Conservation (phyloP, 2,888 invertebrate species). For the Argynnis bischoffii region DNA sequence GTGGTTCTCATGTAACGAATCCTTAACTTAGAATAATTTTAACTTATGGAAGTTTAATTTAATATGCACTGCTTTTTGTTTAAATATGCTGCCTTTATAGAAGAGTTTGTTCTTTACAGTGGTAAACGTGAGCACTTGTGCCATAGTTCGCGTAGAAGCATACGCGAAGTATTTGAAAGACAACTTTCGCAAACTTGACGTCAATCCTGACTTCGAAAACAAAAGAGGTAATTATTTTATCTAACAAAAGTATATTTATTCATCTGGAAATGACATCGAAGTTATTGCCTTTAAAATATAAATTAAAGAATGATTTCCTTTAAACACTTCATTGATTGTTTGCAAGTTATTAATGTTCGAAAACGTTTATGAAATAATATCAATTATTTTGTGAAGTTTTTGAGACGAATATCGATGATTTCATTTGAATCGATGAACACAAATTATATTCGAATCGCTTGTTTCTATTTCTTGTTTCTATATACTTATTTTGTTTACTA, state of each 20-base stretch:
- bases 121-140: constrained; percentile 61
- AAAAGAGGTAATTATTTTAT: constrained; percentile 26
- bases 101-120: constrained; percentile 51
- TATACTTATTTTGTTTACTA: no score
- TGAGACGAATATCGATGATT: no score
- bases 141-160: constrained; percentile 51
- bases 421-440: no score
- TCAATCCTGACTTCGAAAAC: constrained; percentile 16
- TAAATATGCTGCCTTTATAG: not conserved
- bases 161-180: constrained; percentile 41
- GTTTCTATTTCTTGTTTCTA: no score
- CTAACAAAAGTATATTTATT: constrained; percentile 18
- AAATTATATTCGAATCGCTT: no score
- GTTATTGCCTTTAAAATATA: constrained; percentile 9
- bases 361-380: not conserved
- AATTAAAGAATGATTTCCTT: not conserved
- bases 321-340: constrained; percentile 4
- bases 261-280: constrained; percentile 5
- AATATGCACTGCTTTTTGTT: not conserved
- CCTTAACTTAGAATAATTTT: no score
- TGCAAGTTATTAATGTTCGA: not conserved
- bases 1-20: no score
- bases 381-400: not conserved
- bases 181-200: constrained; percentile 22
- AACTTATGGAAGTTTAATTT: no score